Conservation (phyloP, 2,797 vertebrate species). For the Enteromius thamalakanensis region DNA sequence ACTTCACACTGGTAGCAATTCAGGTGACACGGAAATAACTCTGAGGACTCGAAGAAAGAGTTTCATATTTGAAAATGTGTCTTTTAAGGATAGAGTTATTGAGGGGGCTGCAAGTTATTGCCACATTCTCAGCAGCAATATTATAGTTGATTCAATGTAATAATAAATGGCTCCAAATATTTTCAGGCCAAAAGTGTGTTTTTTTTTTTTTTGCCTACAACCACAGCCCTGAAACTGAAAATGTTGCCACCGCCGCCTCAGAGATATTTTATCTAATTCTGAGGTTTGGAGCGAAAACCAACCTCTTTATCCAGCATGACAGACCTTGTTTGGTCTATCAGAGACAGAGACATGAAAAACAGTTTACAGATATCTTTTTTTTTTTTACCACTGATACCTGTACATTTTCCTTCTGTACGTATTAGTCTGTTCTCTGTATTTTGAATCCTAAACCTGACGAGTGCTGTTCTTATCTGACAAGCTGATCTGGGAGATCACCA, state of each 20-base stretch:
- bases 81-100: constrained; percentile 21
- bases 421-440: constrained; percentile 67
- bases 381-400: constrained; percentile 64
- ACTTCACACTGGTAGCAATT: not conserved
- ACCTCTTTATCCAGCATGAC: constrained; percentile 70
- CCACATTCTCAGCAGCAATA: constrained; percentile 13
- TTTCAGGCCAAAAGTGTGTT: not conserved
- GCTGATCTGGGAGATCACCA: constrained; percentile 33
- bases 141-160: constrained; percentile 31
- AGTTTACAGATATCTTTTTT: constrained; percentile 63
- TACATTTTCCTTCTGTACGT: constrained; percentile 66
- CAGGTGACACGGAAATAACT: constrained; percentile 5
- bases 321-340: constrained; percentile 68
- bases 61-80: constrained; percentile 29
- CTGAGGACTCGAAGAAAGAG: not conserved
- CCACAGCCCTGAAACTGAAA: constrained; percentile 31
- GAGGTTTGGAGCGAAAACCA: constrained; percentile 38
- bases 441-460: constrained; percentile 68
- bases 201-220: not conserved
- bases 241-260: constrained; percentile 32
- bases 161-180: constrained; percentile 45
- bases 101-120: not conserved
- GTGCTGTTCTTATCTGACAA: constrained; percentile 69
- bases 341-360: constrained; percentile 57
- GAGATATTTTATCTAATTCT: constrained; percentile 37